Conservation (phyloP, 2,888 invertebrate genomes). For the Tineola bisselliella region DNA sequence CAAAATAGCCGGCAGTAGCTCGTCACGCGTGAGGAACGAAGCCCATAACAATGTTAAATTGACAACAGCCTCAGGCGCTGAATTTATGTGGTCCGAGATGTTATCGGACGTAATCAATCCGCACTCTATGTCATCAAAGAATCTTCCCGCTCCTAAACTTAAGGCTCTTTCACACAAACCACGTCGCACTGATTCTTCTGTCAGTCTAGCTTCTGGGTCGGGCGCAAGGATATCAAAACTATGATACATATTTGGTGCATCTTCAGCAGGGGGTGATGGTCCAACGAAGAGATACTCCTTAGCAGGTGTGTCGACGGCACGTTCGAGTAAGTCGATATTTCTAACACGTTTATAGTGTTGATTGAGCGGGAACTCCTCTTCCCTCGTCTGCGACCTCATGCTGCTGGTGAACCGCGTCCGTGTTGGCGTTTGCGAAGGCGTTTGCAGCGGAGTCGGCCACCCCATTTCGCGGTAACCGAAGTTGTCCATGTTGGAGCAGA, state of each 20-base stretch:
- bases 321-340: slow-evolving; percentile 67
- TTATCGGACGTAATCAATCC: slow-evolving; percentile 72
- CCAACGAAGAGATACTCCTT: slow-evolving; percentile 82
- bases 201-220: slow-evolving; percentile 75
- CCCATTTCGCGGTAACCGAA: slow-evolving; percentile 72
- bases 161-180: slow-evolving; percentile 77
- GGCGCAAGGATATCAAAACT: slow-evolving; percentile 77
- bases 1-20: slow-evolving; percentile 74
- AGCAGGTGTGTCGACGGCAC: slow-evolving; percentile 64
- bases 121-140: slow-evolving; percentile 80
- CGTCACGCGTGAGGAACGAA: slow-evolving; percentile 76
- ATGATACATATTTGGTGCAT: slow-evolving; percentile 80
- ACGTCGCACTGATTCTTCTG: slow-evolving; percentile 75
- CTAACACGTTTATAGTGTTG: slow-evolving; percentile 44
- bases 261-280: slow-evolving; percentile 82
- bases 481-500: slow-evolving; percentile 65
- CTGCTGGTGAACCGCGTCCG: slow-evolving; percentile 45
- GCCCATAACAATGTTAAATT: slow-evolving; percentile 79
- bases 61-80: slow-evolving; percentile 74
- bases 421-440: slow-evolving; percentile 36
- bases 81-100: slow-evolving; percentile 64
- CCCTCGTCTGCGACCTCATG: slow-evolving; percentile 43
- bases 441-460: slow-evolving; percentile 48
- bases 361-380: slow-evolving; percentile 69
- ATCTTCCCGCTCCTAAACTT: slow-evolving; percentile 70